Evolutionary conservation across 2,113 vertebrate species (phyloP).

Genomic region (Hippocampus barbouri): DNA sequence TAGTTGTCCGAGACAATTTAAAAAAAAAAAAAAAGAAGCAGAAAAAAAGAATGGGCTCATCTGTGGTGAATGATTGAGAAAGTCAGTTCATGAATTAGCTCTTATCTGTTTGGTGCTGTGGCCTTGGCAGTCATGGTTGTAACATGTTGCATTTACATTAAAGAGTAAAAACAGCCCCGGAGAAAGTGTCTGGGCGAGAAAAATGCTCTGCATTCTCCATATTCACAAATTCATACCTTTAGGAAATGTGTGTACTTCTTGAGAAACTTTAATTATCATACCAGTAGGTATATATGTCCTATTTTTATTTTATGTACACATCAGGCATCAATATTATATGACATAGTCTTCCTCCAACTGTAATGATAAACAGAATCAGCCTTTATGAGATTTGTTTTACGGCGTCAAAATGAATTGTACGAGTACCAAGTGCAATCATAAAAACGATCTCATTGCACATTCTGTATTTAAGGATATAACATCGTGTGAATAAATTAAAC

Average conservation of each 20-base stretch:
- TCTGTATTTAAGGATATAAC: too few relatives aligned
- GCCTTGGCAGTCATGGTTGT: conserved; percentile 8
- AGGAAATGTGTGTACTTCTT: neutral
- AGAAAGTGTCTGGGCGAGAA: conserved; percentile 28
- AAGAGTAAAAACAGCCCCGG: conserved; percentile 53
- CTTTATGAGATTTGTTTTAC: too few relatives aligned
- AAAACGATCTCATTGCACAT: too few relatives aligned
- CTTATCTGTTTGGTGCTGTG: conserved; percentile 16
- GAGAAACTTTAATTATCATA: neutral
- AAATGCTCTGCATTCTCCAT: neutral
- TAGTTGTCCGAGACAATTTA: conserved; percentile 32
- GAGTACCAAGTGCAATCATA: too few relatives aligned
- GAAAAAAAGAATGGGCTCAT: conserved; percentile 51
- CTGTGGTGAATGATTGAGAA: conserved; percentile 69
- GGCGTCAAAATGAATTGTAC: too few relatives aligned
- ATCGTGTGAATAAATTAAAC: too few relatives aligned
- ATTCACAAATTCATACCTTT: neutral
- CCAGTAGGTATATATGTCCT: neutral
- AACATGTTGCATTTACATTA: conserved; percentile 58
- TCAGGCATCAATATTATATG: too few relatives aligned
- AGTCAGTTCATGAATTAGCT: conserved; percentile 66
- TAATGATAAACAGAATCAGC: too few relatives aligned
- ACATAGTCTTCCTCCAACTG: too few relatives aligned
- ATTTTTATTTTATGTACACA: too few relatives aligned
- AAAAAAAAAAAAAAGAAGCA: conserved; percentile 22